Conservation (phyloP, 2,113 vertebrate species). For the Probosciger aterrimus region DNA sequence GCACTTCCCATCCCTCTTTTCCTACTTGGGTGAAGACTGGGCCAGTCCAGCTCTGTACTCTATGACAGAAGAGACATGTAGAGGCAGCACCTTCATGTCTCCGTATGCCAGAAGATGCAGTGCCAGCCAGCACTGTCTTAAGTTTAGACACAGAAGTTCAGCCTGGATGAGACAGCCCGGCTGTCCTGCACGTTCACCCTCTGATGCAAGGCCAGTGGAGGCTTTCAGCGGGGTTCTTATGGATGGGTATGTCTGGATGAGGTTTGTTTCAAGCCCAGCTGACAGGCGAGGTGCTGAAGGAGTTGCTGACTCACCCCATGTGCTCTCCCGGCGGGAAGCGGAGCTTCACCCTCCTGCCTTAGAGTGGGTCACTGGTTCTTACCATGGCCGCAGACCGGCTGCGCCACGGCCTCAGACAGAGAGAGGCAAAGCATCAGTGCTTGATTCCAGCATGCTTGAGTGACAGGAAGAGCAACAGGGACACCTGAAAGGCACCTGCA, state of each 20-base stretch:
- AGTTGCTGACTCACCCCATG: neutral
- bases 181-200: neutral
- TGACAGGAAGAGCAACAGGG: neutral
- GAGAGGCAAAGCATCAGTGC: neutral
- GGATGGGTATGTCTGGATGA: rapidly evolving
- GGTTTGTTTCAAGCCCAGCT: neutral
- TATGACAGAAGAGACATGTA: neutral
- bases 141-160: neutral
- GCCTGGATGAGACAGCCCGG: neutral
- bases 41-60: neutral
- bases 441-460: rapidly evolving
- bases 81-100: neutral
- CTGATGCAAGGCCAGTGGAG: neutral
- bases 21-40: neutral
- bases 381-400: neutral
- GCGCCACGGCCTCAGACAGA: rapidly evolving
- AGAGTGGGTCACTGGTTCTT: neutral
- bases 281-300: neutral
- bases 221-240: neutral
- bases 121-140: neutral
- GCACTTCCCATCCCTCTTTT: neutral
- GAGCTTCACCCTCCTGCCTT: neutral
- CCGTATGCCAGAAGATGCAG: neutral
- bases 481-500: neutral
- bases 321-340: neutral